Evolutionary conservation across 1,140 invertebrate genomes (phyloP).

Genomic region (Zaprionus camerounensis): DNA sequence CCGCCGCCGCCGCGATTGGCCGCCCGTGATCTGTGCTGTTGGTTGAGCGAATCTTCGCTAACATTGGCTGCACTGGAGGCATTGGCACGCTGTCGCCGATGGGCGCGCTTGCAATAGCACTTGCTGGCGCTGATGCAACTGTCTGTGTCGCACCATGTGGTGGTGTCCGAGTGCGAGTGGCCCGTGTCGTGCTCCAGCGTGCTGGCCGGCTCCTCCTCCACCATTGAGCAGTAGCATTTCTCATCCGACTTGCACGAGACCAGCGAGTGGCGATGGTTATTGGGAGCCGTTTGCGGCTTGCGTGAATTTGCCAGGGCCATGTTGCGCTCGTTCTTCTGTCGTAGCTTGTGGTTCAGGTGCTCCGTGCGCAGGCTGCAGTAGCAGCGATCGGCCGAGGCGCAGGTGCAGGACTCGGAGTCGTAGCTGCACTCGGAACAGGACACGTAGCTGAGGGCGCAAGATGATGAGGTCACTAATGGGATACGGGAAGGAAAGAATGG

Average conservation of each 20-base stretch:
- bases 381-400: constrained; percentile 90
- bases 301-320: constrained; percentile 53
- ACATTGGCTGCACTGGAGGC: constrained; percentile 30
- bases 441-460: constrained; percentile 86
- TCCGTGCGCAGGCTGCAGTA: constrained; percentile 88
- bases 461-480: background rate
- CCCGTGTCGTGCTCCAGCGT: constrained; percentile 73
- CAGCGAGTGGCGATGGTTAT: constrained; percentile 68
- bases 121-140: constrained; percentile 94
- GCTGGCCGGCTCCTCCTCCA: constrained; percentile 71
- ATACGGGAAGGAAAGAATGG: background rate
- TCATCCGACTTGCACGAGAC: constrained; percentile 85
- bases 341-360: constrained; percentile 71
- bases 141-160: constrained; percentile 92
- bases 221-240: constrained; percentile 89
- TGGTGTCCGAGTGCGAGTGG: constrained; percentile 84
- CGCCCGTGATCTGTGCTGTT: constrained; percentile 59
- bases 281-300: constrained; percentile 14
- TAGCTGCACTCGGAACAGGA: constrained; percentile 94
- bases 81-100: constrained; percentile 57
- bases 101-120: constrained; percentile 90
- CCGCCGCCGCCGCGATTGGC: constrained; percentile 17
- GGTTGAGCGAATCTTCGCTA: constrained; percentile 61
- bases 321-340: constrained; percentile 69
- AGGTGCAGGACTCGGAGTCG: constrained; percentile 92